Evolutionary conservation across 2,113 vertebrate genomes (phyloP).

Genomic region (Pelecanus crispus): DNA sequence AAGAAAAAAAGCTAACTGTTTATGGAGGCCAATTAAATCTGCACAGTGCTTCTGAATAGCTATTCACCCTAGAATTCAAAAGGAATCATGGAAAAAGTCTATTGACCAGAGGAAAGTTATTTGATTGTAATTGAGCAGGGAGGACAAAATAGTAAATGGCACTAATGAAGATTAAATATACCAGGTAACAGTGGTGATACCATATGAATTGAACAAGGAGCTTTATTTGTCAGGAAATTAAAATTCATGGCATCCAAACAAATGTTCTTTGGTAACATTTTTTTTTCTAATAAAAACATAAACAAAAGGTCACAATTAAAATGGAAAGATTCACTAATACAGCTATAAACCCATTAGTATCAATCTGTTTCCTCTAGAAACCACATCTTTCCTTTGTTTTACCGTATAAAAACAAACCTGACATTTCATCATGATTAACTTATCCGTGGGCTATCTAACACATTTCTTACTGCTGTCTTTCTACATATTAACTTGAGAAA

Average conservation of each 20-base stretch:
- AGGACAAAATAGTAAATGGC: not conserved
- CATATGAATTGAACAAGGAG: not conserved
- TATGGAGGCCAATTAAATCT: not conserved
- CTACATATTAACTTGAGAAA: not conserved
- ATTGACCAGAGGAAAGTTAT: not conserved
- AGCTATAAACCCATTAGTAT: not conserved
- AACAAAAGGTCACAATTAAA: slow-evolving; percentile 4
- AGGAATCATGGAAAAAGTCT: not conserved
- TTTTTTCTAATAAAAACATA: not conserved
- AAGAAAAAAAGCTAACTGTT: not conserved
- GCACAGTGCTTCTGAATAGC: not conserved
- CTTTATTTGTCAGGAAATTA: slow-evolving; percentile 6
- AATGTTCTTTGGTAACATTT: not conserved
- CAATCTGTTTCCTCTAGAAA: slow-evolving; percentile 7
- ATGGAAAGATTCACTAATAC: not conserved
- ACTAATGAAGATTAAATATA: not conserved
- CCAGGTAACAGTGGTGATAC: not conserved
- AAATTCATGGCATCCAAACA: not conserved
- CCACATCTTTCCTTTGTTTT: not conserved
- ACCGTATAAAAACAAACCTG: slow-evolving; percentile 4
- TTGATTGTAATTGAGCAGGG: not conserved
- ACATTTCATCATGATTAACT: slow-evolving; percentile 18
- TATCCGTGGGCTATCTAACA: not conserved
- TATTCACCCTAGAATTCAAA: not conserved
- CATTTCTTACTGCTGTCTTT: not conserved